Evolutionary conservation across 2,113 vertebrate genomes (phyloP).

Genomic region (Tyto alba): DNA sequence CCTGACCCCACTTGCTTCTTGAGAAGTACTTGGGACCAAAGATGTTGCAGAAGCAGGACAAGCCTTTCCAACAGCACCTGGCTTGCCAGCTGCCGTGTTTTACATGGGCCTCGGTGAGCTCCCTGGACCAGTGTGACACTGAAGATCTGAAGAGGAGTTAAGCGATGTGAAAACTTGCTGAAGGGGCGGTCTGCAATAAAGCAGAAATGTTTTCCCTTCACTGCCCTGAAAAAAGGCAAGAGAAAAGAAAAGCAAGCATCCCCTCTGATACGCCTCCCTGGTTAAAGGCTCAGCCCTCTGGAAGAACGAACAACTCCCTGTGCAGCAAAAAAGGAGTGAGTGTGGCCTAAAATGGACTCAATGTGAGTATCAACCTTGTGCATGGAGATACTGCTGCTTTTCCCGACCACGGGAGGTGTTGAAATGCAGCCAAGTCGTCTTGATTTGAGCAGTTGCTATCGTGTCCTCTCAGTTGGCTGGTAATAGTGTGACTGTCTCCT

Average conservation of each 20-base stretch:
- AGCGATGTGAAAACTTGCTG: not conserved
- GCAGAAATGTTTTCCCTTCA: not conserved
- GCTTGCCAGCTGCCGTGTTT: not conserved
- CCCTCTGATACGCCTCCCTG: rapidly evolving
- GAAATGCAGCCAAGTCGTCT: not conserved
- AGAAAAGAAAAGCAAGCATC: not conserved
- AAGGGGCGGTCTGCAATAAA: not conserved
- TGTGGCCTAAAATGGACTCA: not conserved
- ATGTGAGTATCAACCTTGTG: not conserved
- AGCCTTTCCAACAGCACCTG: not conserved
- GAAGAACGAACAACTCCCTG: not conserved
- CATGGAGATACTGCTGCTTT: rapidly evolving
- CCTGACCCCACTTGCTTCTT: not conserved
- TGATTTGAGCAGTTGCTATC: not conserved
- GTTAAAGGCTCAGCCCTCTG: not conserved
- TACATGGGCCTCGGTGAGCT: not conserved
- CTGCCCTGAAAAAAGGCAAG: not conserved
- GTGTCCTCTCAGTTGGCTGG: not conserved
- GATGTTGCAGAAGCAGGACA: rapidly evolving
- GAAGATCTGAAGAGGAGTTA: not conserved
- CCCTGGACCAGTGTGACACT: not conserved
- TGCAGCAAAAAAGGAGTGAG: not conserved
- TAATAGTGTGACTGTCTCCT: not conserved
- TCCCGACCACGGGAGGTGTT: rapidly evolving
- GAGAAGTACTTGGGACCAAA: not conserved